Evolutionary conservation across 2,113 vertebrate species (phyloP), one percentile per base, ranked within the genome.

Genomic region (rabbit (Oryctolagus cuniculus)): DNA sequence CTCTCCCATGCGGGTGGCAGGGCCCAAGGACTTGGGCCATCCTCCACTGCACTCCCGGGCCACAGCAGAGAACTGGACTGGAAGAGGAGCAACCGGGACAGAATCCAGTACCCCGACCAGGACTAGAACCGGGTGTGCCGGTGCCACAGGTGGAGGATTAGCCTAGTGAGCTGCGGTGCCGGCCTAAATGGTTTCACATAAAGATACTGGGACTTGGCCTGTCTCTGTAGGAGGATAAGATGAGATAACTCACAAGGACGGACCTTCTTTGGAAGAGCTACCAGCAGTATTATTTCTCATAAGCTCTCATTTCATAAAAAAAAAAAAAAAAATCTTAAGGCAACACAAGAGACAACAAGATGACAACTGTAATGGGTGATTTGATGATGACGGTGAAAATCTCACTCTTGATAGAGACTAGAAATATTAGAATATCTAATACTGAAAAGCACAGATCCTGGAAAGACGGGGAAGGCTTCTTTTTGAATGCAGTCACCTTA

Each of bases 281-380:
- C 85, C 9, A 36, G 66, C 64, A 94, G 95, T 97, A 93, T 96
- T 96, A 95, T 96, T 89, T 97, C 93, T 97, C 93, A 53, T 92
- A 96, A 93, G 90, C 77, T 66, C 66, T 92, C 53, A 53, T 83
- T 97, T 96, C 82, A 92, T 70, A 90, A 89, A 95, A 90, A 95
- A 97, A 92, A 96, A 90, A 89, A 95, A 90, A 95, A 97, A 92
- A 96, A 97, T 58, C 90, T 94, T 95, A 94, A 96, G 93, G 95
- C 93, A 96, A 90, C 82, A 95, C 82, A 90, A 70, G 53, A 95
- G 69, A 95, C 72, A 94, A 69, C 75, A 95, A 96, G 85, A 95
- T 92, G 74, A 92, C 96, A 92, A 58, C 83, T 92, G 95, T 93
- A 96, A 95, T 0, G 0, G 93, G 73, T 87, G 85, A 95, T 90